Base-by-base conservation (phyloP, 2,113 vertebrate species). In the Pagrus major region DNA sequence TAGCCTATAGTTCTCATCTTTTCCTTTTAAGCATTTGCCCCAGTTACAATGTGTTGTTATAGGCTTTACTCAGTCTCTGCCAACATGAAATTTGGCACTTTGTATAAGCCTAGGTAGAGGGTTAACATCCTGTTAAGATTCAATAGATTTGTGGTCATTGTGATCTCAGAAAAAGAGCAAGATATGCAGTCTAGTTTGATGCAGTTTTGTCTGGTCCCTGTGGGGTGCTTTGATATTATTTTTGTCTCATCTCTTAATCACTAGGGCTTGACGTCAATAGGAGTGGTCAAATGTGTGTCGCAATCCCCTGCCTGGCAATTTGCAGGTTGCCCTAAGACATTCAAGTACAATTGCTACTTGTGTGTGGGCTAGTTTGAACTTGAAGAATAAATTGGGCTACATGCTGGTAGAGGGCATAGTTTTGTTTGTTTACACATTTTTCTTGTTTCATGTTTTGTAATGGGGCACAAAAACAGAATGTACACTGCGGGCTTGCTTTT, bases 221-320 rank as follows among this genome's bases (percentile, higher is more conserved):
- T 63, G 56, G 60, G 46, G 31, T 75, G 75, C 64, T 41, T 29
- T 65, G 39, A 15, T 83, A 74, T 75, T 81, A 79, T 86, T 88
- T 80, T 16, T 78, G 78, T 77, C 84, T 92, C 83, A 87, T 85
- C 80, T 86, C 82, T 87, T 92, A 92, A 92, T 93, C 87, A 91
- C 84, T 4, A 35, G 33, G 47, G n/a, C 47, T 84, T 93, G 91
- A 92, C 91, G 89, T 93, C 92, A 92, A 52, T 61, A 74, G 86
- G 78, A 90, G 89, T 80, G 80, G 80, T 81, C 58, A 76, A 83
- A 20, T 77, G 70, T 77, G 77, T 81, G 77, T 82, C 6, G 56
- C 15, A 1, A 64, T 83, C 80, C 61, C 29, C 39, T 80, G 42
- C 27, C 51, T 74, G 47, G 23, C 23, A 82, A 61, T 76, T 70